Base-by-base conservation (phyloP, 2,888 invertebrate genomes). In the Drosophila percnosoma region DNA sequence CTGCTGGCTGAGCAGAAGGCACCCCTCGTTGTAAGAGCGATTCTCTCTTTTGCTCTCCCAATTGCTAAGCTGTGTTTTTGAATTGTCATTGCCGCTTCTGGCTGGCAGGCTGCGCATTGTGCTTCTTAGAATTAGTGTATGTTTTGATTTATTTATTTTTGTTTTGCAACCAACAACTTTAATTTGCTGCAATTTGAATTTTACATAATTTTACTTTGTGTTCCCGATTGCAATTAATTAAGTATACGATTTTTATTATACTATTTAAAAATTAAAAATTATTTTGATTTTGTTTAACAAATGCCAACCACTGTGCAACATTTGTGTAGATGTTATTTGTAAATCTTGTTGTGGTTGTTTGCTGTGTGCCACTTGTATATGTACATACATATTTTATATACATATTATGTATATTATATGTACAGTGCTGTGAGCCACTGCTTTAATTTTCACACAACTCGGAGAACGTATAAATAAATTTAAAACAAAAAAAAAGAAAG, bases 401-500 rank as follows among this genome's bases (percentile, higher is more conserved):
- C 13, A 13, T 13, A 13, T 13, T 45, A 45, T 57, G 40, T 33
- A 27, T 49, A 53, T 53, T 49, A 49, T 53, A 54, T 38, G 55
- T 66, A 55, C 63, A 64, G 62, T 75, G 84, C 82, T 82, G 64
- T 73, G 74, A 75, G 82, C 51, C 73, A 89, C 76, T 85, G 85
- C 87, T 89, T 89, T 87, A 89, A 89, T 89, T 89, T 87, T 78
- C 73, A 87, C 88, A 89, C 81, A 70, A 74, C 68, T 58, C 64
- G 60, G 49, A 79, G 68, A 68, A 64, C 58, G 45, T 24, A 33
- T 31, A 61, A 65, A 61, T 53, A 40, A 49, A 52, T 60, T 45
- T 49, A 36, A 67, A 42, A 53, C 53, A 55, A 52, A 58, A 53
- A 33, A 49, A 66, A 55, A 57, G 29, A 58, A 36, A 55, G 0